A percentile compares a stretch with the other conserved stretches of the same genome.
phyloP scores from a whole-genome alignment of 2,797 vertebrate species.

The Lerista edwardsae region DNA sequence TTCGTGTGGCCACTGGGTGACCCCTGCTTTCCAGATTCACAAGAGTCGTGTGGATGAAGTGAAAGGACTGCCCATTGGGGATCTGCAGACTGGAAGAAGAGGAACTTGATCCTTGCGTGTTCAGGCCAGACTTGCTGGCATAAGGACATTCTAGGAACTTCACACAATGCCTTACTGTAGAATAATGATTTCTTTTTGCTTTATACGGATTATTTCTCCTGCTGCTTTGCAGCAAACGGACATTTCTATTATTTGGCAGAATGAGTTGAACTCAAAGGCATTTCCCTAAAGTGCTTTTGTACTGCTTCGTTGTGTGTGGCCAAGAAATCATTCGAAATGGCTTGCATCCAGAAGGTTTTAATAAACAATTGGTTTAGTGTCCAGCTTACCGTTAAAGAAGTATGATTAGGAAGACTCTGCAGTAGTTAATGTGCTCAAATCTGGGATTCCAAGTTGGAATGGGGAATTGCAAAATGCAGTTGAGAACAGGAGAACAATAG shows the following conservation, averaged over 20 bases:
- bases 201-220: not conserved
- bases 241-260: not conserved
- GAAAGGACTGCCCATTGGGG: slow-evolving; percentile 69
- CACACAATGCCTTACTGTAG: not conserved
- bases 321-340: not conserved
- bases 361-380: not conserved
- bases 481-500: not conserved
- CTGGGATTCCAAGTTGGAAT: not conserved
- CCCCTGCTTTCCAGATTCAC: slow-evolving; percentile 93
- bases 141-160: rapidly evolving
- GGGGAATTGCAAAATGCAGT: not conserved
- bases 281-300: not conserved
- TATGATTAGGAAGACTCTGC: not conserved
- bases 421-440: not conserved
- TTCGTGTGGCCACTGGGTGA: slow-evolving; percentile 94
- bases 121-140: rapidly evolving
- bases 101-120: slow-evolving; percentile 22
- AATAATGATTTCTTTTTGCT: not conserved
- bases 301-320: not conserved
- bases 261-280: not conserved
- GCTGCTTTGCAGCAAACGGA: not conserved
- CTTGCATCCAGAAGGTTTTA: not conserved
- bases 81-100: slow-evolving; percentile 57
- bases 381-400: not conserved
- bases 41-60: slow-evolving; percentile 91